phyloP scores from a whole-genome alignment of 2,113 vertebrate species.

The Limnothrissa miodon region DNA sequence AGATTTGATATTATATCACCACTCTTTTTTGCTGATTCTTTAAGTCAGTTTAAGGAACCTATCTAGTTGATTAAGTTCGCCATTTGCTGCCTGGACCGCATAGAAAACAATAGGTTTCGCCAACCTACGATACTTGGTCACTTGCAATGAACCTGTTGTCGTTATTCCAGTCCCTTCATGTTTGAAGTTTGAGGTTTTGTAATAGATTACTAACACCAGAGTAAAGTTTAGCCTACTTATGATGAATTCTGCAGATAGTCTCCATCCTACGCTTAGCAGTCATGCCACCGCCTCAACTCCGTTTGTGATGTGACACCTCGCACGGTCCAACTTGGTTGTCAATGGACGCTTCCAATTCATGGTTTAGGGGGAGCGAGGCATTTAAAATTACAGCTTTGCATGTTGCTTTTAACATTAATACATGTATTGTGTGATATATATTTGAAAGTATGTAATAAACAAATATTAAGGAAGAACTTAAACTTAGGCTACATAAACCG shows the following conservation, averaged over 20 bases:
- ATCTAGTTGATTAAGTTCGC: slow-evolving; percentile 1
- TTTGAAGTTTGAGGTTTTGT: neutral
- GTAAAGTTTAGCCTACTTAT: neutral
- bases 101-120: neutral
- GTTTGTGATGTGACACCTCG: slow-evolving; percentile 65
- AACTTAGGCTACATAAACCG: neutral
- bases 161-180: neutral
- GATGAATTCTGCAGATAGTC: neutral
- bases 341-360: slow-evolving; percentile 54
- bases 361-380: slow-evolving; percentile 28
- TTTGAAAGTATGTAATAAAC: neutral
- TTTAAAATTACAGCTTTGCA: neutral
- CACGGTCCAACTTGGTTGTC: slow-evolving; percentile 59
- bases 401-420: neutral
- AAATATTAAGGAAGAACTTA: neutral
- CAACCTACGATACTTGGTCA: neutral
- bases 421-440: neutral
- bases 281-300: slow-evolving; percentile 53
- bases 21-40: neutral
- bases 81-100: neutral
- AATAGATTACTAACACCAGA: neutral
- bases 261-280: slow-evolving; percentile 34
- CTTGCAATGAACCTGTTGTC: neutral
- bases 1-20: neutral
- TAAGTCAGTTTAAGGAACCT: neutral